Evolutionary conservation across 2,113 vertebrate species (phyloP), one percentile per base, ranked within the genome.

Genomic region (Dasypus novemcinctus): DNA sequence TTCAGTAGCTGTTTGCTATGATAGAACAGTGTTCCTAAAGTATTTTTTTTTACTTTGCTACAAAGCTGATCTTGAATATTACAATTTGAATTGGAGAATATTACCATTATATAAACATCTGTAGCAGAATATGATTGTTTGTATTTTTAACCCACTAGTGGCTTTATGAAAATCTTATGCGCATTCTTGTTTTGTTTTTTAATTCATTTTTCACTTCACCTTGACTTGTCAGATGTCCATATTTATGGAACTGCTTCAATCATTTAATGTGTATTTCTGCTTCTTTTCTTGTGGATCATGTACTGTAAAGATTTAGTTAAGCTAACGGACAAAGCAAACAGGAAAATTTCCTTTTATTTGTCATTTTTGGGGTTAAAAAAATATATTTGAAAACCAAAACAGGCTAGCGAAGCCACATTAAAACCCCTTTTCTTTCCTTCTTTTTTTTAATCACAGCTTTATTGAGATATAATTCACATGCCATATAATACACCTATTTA

Each of bases 321-420:
- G 46, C 75, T 64, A 27, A 75, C 36, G n/a, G n/a, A n/a, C n/a
- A n/a, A n/a, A 93, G 79, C 52, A 93, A 49, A 41, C 49, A 54
- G 64, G 25, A 92, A 68, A 8, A 49, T 78, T 95, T 74, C 43
- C 63, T 87, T 18, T 87, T 71, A 61, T 4, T 10, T 64, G 49
- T 69, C 79, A 41, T 79, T 91, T 87, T 49, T 54, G 63, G 75
- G 38, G 10, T 91, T 88, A 21, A 89, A 85, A 82, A 87, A 49
- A 6, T 75, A 1, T 29, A 78, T 89, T 93, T 91, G 69, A 82
- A 86, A 76, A 84, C 36, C 25, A 15, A 92, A 91, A 54, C 74
- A 27, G 61, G 68, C 78, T 85, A 78, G 78, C 93, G 69, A 93
- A 92, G 52, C 66, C 4, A 69, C 36, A 63, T 90, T 57, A 93